Conservation (phyloP, 2,797 vertebrate species). For the Coilia nasus region DNA sequence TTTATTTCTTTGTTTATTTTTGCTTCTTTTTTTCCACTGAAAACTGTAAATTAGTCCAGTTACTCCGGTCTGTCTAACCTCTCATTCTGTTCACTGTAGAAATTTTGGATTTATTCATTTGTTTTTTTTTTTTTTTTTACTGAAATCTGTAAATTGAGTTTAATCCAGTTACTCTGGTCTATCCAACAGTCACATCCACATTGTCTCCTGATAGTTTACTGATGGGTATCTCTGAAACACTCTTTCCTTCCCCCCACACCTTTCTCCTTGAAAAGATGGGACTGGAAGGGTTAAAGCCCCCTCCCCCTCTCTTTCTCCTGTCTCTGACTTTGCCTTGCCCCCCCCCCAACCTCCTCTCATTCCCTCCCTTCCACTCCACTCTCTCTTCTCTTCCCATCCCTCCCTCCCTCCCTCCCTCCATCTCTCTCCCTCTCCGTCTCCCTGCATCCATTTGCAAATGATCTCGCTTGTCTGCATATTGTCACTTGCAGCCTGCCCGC, state of each 20-base stretch:
- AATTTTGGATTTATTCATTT: too few species aligned
- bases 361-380: background rate
- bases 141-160: background rate
- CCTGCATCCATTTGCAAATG: constrained; percentile 87
- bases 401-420: constrained; percentile 51
- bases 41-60: background rate
- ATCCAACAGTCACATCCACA: too few species aligned
- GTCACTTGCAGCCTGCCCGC: constrained; percentile 82
- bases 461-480: constrained; percentile 93
- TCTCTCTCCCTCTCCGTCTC: constrained; percentile 61
- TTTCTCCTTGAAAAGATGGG: constrained; percentile 58
- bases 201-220: background rate
- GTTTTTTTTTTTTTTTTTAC: too few species aligned
- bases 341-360: background rate
- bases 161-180: background rate
- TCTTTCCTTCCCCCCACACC: constrained; percentile 18
- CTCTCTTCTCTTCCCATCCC: background rate
- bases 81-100: too few species aligned
- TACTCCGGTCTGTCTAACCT: background rate
- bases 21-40: too few species aligned
- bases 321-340: constrained; percentile 32
- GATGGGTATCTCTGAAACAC: constrained; percentile 35
- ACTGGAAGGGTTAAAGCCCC: constrained; percentile 66
- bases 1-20: too few species aligned
- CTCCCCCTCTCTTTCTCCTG: constrained; percentile 46